Percentiles rank a stretch among this genome's conserved stretches.
These are phyloP conservation scores for Gallinago undulata DNA, from an alignment of 2,113 vertebrate genomes.

Conservation along the genomic window DNA sequence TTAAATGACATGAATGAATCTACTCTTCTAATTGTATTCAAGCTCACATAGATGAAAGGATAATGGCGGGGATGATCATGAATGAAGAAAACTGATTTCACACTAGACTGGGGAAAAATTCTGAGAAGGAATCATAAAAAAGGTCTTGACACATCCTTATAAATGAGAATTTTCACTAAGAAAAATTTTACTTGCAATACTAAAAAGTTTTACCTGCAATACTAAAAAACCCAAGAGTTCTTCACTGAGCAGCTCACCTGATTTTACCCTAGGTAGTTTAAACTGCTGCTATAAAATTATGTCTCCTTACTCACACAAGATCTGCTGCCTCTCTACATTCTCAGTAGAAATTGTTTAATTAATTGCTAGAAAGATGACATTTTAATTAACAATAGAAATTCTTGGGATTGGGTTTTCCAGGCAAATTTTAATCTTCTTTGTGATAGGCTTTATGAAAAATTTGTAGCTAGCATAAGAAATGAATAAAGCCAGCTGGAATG, in stretches of 20 bases:
- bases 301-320: background rate
- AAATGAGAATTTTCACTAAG: background rate
- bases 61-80: background rate
- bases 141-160: background rate
- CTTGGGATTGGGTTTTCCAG: background rate
- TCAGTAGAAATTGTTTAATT: background rate
- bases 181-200: background rate
- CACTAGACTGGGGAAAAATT: background rate
- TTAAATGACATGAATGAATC: background rate
- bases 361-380: background rate
- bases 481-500: background rate
- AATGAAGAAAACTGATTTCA: constrained; percentile 7
- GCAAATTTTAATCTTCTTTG: background rate
- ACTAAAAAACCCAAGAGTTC: background rate
- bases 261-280: background rate
- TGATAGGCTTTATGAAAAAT: background rate
- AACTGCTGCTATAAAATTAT: background rate
- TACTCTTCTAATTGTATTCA: background rate
- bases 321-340: background rate
- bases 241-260: background rate
- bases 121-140: background rate
- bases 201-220: background rate
- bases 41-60: background rate
- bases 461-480: background rate
- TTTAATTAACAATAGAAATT: constrained; percentile 11